Evolutionary conservation across 2,888 invertebrate genomes (phyloP), one percentile per base, ranked within the genome.

Genomic region (Lucinisca nassula): DNA sequence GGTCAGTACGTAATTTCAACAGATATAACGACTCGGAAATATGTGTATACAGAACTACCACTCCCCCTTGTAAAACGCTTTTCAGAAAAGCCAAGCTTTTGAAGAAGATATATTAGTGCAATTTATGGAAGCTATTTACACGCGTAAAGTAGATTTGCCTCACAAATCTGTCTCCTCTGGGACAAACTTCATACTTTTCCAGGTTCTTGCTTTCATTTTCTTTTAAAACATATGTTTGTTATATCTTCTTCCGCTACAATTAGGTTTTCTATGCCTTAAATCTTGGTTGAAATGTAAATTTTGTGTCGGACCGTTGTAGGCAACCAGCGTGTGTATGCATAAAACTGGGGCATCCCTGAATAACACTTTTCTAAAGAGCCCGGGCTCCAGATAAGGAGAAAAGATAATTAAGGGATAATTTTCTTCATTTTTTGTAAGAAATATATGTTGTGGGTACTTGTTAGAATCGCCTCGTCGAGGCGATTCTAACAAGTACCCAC

Each of bases 11-110:
- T 61, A 61, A 61, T 27, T 61, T 61, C 27, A 61, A 61, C 61
- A 61, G 61, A 61, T 61, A 61, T 61, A 61, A 61, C 27, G 61
- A 30, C 30, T 61, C 30, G 61, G 61, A 61, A 61, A 61, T 61
- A 61, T 61, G 30, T 61, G 30, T 61, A 61, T 61, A 61, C 61
- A 61, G 30, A 61, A 8, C 6, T 6, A 27, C 24, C 61, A 24
- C 24, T 30, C 27, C 61, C 61, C 61, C 61, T 30, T 27, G 6
- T 27, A 6, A 24, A 61, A 61, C 30, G 61, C 61, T 61, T 61
- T 61, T 30, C 24, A 61, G 30, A 24, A 61, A 61, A 30, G 6
- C 27, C 61, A 61, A 27, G 24, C 27, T 61, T 61, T 27, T 61
- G 30, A 27, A 61, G 30, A 30, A 27, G 55, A 55, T 55, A 55